Conservation (phyloP, 2,113 vertebrate genomes). For the Ifrita kowaldi region DNA sequence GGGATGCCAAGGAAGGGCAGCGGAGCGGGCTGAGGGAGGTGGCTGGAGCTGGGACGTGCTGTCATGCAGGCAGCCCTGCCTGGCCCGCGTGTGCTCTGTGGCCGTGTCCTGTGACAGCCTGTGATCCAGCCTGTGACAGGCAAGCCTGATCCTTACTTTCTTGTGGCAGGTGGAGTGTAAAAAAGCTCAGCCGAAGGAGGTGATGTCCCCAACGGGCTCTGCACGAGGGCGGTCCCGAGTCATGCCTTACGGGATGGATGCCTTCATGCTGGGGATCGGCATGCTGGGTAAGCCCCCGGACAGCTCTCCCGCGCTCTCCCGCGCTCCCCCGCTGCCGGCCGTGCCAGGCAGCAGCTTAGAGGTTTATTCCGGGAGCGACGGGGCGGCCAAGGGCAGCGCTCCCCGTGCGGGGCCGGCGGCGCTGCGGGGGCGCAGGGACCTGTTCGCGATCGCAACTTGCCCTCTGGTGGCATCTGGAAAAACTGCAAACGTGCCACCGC, state of each 20-base stretch:
- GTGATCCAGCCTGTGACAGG: neutral
- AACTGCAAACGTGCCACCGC: constrained; percentile 8
- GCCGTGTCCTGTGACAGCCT: neutral
- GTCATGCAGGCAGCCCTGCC: neutral
- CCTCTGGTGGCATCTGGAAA: constrained; percentile 66
- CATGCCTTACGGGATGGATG: constrained; percentile 99
- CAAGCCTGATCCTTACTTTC: neutral
- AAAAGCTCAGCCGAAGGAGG: constrained; percentile 99
- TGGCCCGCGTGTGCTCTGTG: neutral
- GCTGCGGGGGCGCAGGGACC: neutral
- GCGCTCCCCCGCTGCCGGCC: neutral
- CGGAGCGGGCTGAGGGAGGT: accelerated
- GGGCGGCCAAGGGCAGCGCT: constrained; percentile 25
- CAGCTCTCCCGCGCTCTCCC: neutral
- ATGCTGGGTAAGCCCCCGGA: constrained; percentile 90
- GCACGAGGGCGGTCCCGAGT: constrained; percentile 94
- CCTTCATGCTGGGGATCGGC: constrained; percentile 99
- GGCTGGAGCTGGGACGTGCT: neutral
- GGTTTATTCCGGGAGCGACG: neutral
- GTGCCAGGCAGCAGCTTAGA: constrained; percentile 2
- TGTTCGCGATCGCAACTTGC: constrained; percentile 49
- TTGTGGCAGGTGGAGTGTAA: constrained; percentile 95
- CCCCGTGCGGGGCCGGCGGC: neutral
- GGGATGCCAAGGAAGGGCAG: neutral
- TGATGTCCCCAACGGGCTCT: constrained; percentile 97